These are phyloP conservation scores for Dendrocopos noguchii DNA, from an alignment of 2,113 vertebrate species.

Conservation along the genomic window DNA sequence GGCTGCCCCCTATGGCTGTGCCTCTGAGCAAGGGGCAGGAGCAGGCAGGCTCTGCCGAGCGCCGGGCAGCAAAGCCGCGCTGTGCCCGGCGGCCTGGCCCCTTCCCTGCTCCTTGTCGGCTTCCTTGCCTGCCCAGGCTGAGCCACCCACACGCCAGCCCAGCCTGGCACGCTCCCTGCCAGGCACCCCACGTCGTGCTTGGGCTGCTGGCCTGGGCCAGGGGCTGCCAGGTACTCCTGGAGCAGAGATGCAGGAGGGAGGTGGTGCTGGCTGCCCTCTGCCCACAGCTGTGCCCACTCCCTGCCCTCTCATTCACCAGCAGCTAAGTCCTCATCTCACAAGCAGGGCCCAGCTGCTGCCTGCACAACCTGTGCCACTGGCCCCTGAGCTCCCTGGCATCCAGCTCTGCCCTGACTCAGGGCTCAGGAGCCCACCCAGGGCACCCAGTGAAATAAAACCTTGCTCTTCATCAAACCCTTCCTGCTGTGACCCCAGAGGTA, in stretches of 20 bases:
- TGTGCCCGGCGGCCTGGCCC: neutral
- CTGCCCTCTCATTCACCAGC: too few relatives aligned
- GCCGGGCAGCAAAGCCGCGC: neutral
- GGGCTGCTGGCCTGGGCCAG: neutral
- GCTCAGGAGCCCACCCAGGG: neutral
- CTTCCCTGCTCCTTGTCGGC: neutral
- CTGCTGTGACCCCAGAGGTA: neutral
- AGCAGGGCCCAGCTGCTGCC: too few relatives aligned
- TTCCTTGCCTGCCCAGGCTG: neutral
- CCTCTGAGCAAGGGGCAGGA: neutral
- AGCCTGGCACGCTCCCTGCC: neutral
- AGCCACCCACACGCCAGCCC: neutral
- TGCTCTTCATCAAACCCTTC: neutral
- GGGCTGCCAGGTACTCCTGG: neutral
- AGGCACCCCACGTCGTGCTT: fast-evolving
- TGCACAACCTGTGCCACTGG: too few relatives aligned
- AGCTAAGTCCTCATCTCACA: too few relatives aligned
- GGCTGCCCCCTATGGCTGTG: too few relatives aligned
- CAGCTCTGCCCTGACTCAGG: neutral
- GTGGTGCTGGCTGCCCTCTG: neutral
- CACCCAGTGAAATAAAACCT: neutral
- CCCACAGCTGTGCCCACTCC: neutral
- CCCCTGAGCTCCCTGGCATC: neutral
- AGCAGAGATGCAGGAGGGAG: neutral
- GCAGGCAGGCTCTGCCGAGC: neutral